Base-by-base conservation (phyloP, 2,888 invertebrate genomes). In the Crepidodera aurea region DNA sequence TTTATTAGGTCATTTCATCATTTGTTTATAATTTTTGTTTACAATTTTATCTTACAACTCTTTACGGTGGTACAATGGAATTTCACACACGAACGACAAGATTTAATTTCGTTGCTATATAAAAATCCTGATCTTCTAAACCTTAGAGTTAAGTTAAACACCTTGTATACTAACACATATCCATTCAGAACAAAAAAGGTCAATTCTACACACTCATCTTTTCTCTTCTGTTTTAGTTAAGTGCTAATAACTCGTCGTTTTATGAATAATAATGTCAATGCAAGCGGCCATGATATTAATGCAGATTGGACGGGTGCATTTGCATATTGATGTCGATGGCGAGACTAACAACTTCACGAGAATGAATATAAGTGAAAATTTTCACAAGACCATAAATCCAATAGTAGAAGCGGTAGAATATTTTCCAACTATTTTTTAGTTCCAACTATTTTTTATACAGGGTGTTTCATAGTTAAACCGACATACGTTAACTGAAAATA, bases 221-320 rank as follows among this genome's bases (percentile, higher is more conserved):
- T 34, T 34, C 10, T 29, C 8, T 29, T 8, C 34, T 34, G 34
- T 12, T 13, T 34, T 13, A n/a, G 50, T 18, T 37, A 46, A 56
- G 55, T 56, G 55, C 34, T 56, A 37, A 56, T 56, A 56, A 56
- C 55, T 56, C n/a, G 42, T 7, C 18, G 22, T 56, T 56, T 56
- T 56, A 46, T 56, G 56, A 56, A 56, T 56, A 56, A 56, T 56
- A 56, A 56, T 46, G 56, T 25, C 55, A 13, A 22, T 19, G 19
- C 7, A 44, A 29, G 12, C 44, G 46, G 15, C 44, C 46, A 39
- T 58, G 65, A 61, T 69, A 67, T 66, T 67, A 69, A 70, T 70
- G 69, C 69, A 71, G 66, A 69, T 69, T 57, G 67, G 68, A 51
- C 54, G 54, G 57, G 62, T 51, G 61, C 51, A 64, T 70, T 70